These are phyloP conservation scores for Clivina fossor DNA, from an alignment of 2,888 invertebrate species.

Conservation along the genomic window DNA sequence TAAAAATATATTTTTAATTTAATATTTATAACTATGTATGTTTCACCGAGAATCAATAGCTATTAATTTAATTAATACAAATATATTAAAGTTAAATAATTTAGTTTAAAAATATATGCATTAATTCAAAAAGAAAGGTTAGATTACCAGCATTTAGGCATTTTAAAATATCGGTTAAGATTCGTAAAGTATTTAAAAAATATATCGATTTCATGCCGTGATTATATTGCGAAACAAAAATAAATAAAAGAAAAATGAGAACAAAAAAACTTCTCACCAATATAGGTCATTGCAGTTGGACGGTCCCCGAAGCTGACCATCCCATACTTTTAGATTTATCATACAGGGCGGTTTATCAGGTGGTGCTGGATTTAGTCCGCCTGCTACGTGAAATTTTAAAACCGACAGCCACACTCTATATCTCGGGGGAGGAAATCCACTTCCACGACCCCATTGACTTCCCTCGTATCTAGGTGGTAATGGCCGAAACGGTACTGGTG, in stretches of 20 bases:
- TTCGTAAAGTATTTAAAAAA: too few relatives aligned
- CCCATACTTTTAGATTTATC: conserved; percentile 84
- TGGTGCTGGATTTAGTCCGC: conserved; percentile 61
- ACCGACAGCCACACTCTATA: conserved; percentile 86
- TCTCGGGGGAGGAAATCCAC: conserved; percentile 62
- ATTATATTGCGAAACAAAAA: too few relatives aligned
- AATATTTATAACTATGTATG: too few relatives aligned
- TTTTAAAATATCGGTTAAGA: too few relatives aligned
- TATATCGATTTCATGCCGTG: too few relatives aligned
- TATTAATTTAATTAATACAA: too few relatives aligned
- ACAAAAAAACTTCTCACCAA: conserved; percentile 61
- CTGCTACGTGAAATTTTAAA: conserved; percentile 78
- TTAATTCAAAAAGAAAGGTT: too few relatives aligned
- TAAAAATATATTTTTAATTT: too few relatives aligned
- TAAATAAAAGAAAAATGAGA: background rate
- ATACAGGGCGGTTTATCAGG: conserved; percentile 76
- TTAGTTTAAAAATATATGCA: too few relatives aligned
- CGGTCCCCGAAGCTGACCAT: conserved; percentile 76
- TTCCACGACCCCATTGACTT: conserved; percentile 55
- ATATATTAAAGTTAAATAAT: too few relatives aligned
- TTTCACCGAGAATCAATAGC: too few relatives aligned
- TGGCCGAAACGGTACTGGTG: conserved; percentile 60
- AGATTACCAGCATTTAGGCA: too few relatives aligned
- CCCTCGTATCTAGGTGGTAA: conserved; percentile 56
- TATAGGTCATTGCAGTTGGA: conserved; percentile 78